Base-by-base conservation (phyloP, 2,113 vertebrate species). In the Pelvicachromis taeniatus region DNA sequence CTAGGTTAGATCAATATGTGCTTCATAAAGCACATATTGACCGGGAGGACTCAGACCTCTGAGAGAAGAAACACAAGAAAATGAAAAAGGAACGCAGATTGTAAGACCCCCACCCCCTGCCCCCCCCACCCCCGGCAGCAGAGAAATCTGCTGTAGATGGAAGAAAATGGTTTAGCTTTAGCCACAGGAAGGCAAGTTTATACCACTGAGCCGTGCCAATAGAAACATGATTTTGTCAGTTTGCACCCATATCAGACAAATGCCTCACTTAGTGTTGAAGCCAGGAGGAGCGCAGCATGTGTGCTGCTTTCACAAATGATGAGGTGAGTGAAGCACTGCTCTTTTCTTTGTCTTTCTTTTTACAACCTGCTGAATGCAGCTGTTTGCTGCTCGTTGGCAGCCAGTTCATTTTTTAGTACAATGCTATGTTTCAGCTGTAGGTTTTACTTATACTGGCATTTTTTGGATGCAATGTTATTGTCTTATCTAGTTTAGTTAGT, bases 171-270 rank as follows among this genome's bases (percentile, higher is more conserved):
- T 17, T 70, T 82, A 6, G n/a, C 61, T 83, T 58, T 48, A 82
- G 54, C 85, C 6, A 4, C 77, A 53, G 80, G 88, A 82, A 81
- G 63, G 77, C 9, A 9, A 65, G 52, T 84, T 84, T 63, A 54
- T 77, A 56, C 65, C 61, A 58, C 65, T 83, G 77, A 82, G 86
- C 53, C 12, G 3, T 14, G 4, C 82, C 63, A 81, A 81, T 77
- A 77, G 61, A 88, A 81, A 91, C 4, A 85, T 29, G 84, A 88
- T 88, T 87, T 82, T 78, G 78, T 89, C 77, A 77, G 61, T 91
- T 88, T 86, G 16, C 70, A 81, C 45, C 77, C 61, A 81, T 88
- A 92, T 88, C 65, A 87, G 63, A 89, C 68, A 90, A 88, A 87
- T 77, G 35, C 84, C 53, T 81, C 53, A 31, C 65, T 87, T 87